phyloP scores from a whole-genome alignment of 2,113 vertebrate genomes.

The Crotalus horridus region DNA sequence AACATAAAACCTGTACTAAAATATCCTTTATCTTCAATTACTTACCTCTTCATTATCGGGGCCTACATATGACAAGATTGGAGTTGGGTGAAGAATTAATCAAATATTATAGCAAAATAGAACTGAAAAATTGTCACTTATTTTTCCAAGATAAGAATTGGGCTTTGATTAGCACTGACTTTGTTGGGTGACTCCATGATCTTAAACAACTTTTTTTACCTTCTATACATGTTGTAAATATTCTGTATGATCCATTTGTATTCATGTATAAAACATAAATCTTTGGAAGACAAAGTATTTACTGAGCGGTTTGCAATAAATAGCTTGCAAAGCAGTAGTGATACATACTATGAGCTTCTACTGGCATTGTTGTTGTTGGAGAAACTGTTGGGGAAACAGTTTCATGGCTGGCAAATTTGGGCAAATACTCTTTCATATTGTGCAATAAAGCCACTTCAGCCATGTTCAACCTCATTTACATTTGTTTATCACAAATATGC shows the following conservation, averaged over 20 bases:
- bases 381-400: not conserved
- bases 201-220: not conserved
- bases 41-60: not conserved
- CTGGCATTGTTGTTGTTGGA: not conserved
- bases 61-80: not conserved
- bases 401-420: not conserved
- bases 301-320: not conserved
- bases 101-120: not conserved
- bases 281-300: not conserved
- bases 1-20: not conserved
- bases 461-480: conserved; percentile 1
- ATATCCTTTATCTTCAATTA: not conserved
- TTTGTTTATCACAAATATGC: conserved; percentile 16
- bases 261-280: not conserved
- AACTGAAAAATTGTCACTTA: not conserved
- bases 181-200: not conserved
- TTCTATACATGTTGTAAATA: not conserved
- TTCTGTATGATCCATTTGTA: not conserved
- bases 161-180: not conserved
- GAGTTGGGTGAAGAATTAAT: not conserved
- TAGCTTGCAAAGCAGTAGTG: not conserved
- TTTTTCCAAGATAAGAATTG: not conserved
- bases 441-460: not conserved
- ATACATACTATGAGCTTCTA: not conserved
- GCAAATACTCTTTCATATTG: not conserved